Evolutionary conservation across 1,140 invertebrate species (phyloP), one percentile per base, ranked within the genome.

Genomic region (Gonatopus flavifemur): DNA sequence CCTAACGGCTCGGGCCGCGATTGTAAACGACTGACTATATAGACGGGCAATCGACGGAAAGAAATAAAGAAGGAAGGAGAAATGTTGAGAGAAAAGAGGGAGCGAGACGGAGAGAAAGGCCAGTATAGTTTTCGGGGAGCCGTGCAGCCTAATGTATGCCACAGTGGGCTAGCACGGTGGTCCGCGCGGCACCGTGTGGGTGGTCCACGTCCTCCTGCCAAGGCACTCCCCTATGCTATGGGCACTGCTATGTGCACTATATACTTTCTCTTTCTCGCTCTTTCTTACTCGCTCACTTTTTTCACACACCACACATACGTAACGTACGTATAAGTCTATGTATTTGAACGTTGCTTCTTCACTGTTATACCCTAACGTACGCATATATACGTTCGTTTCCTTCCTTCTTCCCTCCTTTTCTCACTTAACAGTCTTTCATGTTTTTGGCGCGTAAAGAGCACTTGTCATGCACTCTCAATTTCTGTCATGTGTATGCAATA

Each of bases 151-250:
- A 77, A 77, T 77, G 72, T 77, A 76, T 77, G 75, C 75, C 72
- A n/a, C n/a, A 76, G 72, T 70, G 69, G 72, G 66, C 75, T 76
- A 76, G 69, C 75, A 77, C 74, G 75, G 75, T 77, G 75, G 75
- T 77, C 75, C 58, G n/a, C 72, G 63, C 70, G 63, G 64, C 62
- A 65, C 70, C 64, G 69, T 76, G 75, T 76, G 75, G 75, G 75
- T 77, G 75, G 75, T 77, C 75, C 72, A 60, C 68, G 68, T 74
- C 69, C 70, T 76, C 70, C 64, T 67, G 63, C 64, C 65, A 69
- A 66, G 69, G 66, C 67, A 71, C 66, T 71, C 68, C 67, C 60
- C 70, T 70, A 59, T 63, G 59, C 62, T 58, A 47, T 46, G 50
- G 60, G 60, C 60, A 55, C 60, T 62, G 52, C 49, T 64, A 63